These are phyloP conservation scores for Trichomalopsis sarcophagae DNA, from an alignment of 1,140 invertebrate genomes.

Conservation along the genomic window DNA sequence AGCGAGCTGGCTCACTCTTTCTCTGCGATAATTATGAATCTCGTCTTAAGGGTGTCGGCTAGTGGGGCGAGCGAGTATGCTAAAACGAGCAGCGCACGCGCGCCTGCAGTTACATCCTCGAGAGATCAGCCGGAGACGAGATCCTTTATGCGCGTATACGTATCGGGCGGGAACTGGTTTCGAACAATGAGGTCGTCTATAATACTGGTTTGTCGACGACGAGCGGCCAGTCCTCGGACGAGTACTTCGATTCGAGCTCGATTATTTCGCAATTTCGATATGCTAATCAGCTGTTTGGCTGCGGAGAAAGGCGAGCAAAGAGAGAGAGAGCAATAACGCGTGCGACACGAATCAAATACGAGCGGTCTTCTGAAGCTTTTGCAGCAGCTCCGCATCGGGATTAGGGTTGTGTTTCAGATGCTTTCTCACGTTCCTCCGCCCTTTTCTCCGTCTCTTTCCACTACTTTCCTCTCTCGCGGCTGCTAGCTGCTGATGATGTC, in stretches of 20 bases:
- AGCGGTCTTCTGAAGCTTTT: slow-evolving; percentile 50
- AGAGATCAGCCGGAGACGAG: neutral
- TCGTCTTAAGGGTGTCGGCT: slow-evolving; percentile 57
- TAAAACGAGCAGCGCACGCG: slow-evolving; percentile 58
- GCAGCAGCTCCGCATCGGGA: neutral
- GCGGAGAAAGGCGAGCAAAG: neutral
- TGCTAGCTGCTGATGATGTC: neutral
- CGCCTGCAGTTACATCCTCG: neutral
- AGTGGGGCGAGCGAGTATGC: slow-evolving; percentile 68
- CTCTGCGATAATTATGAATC: slow-evolving; percentile 70
- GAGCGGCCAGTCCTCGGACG: slow-evolving; percentile 50
- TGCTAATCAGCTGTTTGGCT: slow-evolving; percentile 60
- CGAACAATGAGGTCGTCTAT: slow-evolving; percentile 55
- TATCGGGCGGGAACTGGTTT: slow-evolving; percentile 70
- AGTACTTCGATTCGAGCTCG: slow-evolving; percentile 67
- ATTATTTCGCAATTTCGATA: slow-evolving; percentile 75
- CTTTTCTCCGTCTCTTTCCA: slow-evolving; percentile 28
- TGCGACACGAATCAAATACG: slow-evolving; percentile 24
- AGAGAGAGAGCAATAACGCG: neutral
- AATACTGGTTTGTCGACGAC: slow-evolving; percentile 53
- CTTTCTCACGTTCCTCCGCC: slow-evolving; percentile 64
- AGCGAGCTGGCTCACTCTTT: slow-evolving; percentile 11
- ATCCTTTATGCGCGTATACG: slow-evolving; percentile 42
- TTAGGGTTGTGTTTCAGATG: slow-evolving; percentile 39
- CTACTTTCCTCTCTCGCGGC: slow-evolving; percentile 5